phyloP scores from a whole-genome alignment of 2,797 vertebrate genomes.

The Enteromius paludinosus region DNA sequence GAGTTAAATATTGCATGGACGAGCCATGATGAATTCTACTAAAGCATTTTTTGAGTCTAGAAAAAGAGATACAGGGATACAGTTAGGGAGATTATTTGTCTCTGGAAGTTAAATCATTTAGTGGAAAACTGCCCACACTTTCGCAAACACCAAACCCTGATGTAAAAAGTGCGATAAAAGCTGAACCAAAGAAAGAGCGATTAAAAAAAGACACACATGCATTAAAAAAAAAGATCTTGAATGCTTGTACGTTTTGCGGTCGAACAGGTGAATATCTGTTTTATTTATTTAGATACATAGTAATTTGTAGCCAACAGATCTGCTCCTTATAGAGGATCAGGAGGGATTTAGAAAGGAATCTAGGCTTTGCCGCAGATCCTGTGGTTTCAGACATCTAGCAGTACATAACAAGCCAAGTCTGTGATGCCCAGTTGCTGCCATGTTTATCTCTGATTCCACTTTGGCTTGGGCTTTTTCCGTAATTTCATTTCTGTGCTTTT shows the following conservation, averaged over 20 bases:
- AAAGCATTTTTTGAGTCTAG: slow-evolving; percentile 40
- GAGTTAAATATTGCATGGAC: slow-evolving; percentile 67
- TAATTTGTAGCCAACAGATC: slow-evolving; percentile 21
- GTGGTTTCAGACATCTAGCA: slow-evolving; percentile 61
- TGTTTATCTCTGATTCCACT: slow-evolving; percentile 29
- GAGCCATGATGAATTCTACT: slow-evolving; percentile 53
- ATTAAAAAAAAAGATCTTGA: slow-evolving; percentile 76
- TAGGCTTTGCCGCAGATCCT: slow-evolving; percentile 64
- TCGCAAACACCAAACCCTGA: slow-evolving; percentile 53
- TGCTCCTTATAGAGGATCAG: slow-evolving; percentile 37
- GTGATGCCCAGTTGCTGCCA: slow-evolving; percentile 4
- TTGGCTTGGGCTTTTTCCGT: slow-evolving; percentile 10
- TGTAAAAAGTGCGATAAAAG: slow-evolving; percentile 59
- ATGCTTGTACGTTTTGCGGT: slow-evolving; percentile 69
- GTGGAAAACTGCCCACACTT: slow-evolving; percentile 59
- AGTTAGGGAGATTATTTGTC: slow-evolving; percentile 60
- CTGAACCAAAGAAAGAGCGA: slow-evolving; percentile 55
- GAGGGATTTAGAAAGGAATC: slow-evolving; percentile 60
- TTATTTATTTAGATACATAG: slow-evolving; percentile 46
- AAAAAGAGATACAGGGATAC: slow-evolving; percentile 59
- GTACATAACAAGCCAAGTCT: slow-evolving; percentile 46
- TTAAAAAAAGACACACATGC: slow-evolving; percentile 66
- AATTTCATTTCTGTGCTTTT: slow-evolving; percentile 3
- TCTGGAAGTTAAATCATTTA: slow-evolving; percentile 55
- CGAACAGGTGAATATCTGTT: slow-evolving; percentile 35